Conservation (phyloP, 2,797 vertebrate species). For the Botia kubotai region DNA sequence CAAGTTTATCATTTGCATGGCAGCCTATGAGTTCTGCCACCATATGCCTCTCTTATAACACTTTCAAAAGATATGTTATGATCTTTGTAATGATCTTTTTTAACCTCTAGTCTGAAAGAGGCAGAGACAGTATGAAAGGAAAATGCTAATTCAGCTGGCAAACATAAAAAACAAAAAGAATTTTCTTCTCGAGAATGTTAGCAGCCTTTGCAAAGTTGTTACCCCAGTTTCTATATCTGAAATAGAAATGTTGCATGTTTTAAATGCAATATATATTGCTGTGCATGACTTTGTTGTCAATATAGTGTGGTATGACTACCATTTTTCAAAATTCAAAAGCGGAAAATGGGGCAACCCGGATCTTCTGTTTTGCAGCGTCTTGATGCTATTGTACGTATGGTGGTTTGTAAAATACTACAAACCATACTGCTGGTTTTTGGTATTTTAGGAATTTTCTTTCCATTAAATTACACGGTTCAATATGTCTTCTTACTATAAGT, state of each 20-base stretch:
- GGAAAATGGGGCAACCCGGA: background rate
- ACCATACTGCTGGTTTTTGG: too few relatives aligned
- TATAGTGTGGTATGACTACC: background rate
- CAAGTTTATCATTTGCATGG: constrained; percentile 36
- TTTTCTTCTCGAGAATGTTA: background rate
- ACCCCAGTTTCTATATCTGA: background rate
- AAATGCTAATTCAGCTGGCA: background rate
- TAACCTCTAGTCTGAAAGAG: background rate
- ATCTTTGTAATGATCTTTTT: constrained; percentile 1
- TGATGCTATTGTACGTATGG: background rate
- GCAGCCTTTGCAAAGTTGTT: background rate
- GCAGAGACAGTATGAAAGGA: background rate
- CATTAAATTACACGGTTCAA: too few relatives aligned
- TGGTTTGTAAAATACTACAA: too few relatives aligned
- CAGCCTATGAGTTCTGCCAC: constrained; percentile 32
- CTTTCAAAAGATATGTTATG: constrained; percentile 8
- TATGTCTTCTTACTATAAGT: too few relatives aligned
- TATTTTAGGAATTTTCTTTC: too few relatives aligned
- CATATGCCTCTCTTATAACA: constrained; percentile 45
- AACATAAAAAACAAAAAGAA: background rate
- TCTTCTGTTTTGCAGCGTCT: background rate
- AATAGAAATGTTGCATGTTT: background rate
- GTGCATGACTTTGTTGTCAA: background rate
- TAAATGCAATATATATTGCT: background rate
- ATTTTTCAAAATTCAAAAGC: background rate